Evolutionary conservation across 2,113 vertebrate species (phyloP), one percentile per base, ranked within the genome.

Genomic region (Oreocharis arfaki): DNA sequence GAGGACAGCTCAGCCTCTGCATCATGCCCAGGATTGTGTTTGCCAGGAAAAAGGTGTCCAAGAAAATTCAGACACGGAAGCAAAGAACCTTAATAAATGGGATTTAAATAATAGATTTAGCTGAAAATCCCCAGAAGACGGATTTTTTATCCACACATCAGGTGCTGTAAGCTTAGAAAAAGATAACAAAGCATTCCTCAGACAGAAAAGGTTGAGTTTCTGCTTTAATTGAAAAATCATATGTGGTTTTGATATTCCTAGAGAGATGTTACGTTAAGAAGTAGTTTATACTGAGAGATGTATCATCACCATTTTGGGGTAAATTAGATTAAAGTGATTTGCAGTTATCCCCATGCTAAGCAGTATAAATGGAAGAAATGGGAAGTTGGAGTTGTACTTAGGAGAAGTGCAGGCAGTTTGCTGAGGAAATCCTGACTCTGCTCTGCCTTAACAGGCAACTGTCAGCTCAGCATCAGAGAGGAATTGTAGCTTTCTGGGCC

Each of bases 61-160:
- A 87, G 88, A 77, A 88, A 90, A 91, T 83, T 83, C 87, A 33
- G 14, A 65, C 35, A 3, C 4, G 7, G 75, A 88, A 94, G 90
- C 42, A 77, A 91, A 96, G 85, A 90, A 84, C 83, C 83, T 97
- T 92, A 84, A 97, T 95, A 95, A 96, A 94, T 23, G 81, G 95
- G 90, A 95, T 95, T 94, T 96, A 93, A 96, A 95, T 94, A 97
- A 96, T 90, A 96, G 95, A 96, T 95, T 96, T 93, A 96, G 75
- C 93, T 80, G 95, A 84, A 96, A 96, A 96, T 96, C 95, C 95
- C 95, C 87, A 85, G 90, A 83, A 95, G 90, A 96, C 18, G 0
- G 90, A 52, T 52, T 74, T 83, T 91, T 96, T 93, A 96, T 93
- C 95, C 96, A 68, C 90, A 84, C 87, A 94, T 94, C 87, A 91